These are phyloP conservation scores for Gryon sp. DNA, from an alignment of 1,140 invertebrate genomes.

Conservation along the genomic window DNA sequence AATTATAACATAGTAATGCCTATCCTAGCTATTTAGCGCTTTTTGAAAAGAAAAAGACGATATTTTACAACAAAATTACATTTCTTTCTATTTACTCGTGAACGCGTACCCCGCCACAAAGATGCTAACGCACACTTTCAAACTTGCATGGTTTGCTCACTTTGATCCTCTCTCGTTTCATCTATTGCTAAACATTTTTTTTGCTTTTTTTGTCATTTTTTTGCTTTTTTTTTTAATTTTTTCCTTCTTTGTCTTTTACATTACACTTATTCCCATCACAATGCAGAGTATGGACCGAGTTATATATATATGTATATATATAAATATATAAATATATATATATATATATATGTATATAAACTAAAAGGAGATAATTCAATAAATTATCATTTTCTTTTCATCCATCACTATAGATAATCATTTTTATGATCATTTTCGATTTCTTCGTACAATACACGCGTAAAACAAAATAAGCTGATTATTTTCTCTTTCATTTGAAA, in stretches of 20 bases:
- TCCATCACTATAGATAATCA: no score
- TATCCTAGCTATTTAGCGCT: slow-evolving; percentile 74
- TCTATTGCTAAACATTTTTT: slow-evolving; percentile 66
- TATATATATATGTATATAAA: slow-evolving; percentile 7
- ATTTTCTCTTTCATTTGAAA: slow-evolving; percentile 54
- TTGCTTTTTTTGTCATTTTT: no score
- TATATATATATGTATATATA: slow-evolving; percentile 68
- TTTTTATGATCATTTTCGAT: no score
- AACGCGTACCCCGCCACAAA: slow-evolving; percentile 3
- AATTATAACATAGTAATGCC: slow-evolving; percentile 78
- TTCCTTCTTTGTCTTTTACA: no score
- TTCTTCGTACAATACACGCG: no score
- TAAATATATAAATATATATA: slow-evolving; percentile 34
- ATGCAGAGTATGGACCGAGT: slow-evolving; percentile 70
- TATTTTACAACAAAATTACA: slow-evolving; percentile 80
- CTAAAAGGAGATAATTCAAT: no score
- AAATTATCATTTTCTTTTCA: slow-evolving; percentile 10
- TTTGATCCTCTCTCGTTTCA: slow-evolving; percentile 25
- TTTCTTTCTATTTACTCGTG: slow-evolving; percentile 55
- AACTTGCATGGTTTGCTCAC: slow-evolving; percentile 34
- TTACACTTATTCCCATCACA: slow-evolving; percentile 74
- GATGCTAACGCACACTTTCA: slow-evolving; percentile 8
- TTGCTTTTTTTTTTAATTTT: no score
- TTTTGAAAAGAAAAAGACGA: slow-evolving; percentile 76
- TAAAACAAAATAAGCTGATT: slow-evolving; percentile 20